phyloP scores from a whole-genome alignment of 2,113 vertebrate species.

The Rhizomys pruinosus region DNA sequence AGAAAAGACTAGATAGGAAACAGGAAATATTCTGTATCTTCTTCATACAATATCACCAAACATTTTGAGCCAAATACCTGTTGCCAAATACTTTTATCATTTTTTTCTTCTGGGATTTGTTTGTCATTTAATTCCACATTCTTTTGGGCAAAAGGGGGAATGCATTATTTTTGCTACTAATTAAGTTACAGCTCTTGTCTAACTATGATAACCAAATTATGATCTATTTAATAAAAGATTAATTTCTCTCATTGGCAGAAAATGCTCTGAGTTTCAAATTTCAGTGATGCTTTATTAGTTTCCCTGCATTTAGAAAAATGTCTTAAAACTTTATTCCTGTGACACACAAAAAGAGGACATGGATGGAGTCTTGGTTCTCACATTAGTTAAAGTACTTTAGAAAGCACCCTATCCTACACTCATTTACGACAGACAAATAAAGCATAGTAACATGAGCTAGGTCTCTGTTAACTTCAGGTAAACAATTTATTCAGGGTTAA shows the following conservation, averaged over 20 bases:
- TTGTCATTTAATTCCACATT: too few relatives aligned
- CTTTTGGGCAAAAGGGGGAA: too few relatives aligned
- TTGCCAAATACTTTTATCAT: conserved; percentile 8
- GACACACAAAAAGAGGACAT: too few relatives aligned
- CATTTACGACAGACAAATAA: neutral
- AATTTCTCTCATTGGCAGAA: neutral
- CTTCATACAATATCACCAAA: neutral
- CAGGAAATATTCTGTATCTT: neutral
- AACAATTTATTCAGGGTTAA: neutral
- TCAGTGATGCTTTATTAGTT: neutral
- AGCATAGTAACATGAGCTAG: neutral
- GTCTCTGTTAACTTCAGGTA: neutral
- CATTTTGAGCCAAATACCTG: neutral
- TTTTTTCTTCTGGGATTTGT: neutral
- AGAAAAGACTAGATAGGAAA: neutral
- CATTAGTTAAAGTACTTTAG: neutral
- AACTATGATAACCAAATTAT: neutral
- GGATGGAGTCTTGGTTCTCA: too few relatives aligned
- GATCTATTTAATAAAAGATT: conserved; percentile 4
- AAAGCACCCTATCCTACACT: neutral
- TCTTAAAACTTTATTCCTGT: too few relatives aligned
- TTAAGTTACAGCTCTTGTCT: neutral
- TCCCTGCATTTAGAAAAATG: neutral
- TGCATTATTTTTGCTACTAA: conserved; percentile 1
- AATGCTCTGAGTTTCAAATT: conserved; percentile 9